Percentiles rank a stretch among this genome's conserved stretches.
Evolutionary conservation across 2,888 invertebrate species (phyloP).

Genomic region (Graphium colonna): DNA sequence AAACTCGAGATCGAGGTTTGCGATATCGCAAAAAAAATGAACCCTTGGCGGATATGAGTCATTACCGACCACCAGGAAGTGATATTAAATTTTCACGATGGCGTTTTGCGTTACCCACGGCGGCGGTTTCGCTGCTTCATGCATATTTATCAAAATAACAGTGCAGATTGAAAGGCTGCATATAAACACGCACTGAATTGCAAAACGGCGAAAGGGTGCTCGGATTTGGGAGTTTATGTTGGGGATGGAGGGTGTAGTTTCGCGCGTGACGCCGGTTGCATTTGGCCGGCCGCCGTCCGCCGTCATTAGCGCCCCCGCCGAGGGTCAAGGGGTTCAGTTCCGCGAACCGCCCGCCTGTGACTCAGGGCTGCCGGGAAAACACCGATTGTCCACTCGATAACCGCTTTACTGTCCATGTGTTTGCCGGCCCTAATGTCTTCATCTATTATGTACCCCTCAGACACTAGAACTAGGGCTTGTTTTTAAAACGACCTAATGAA

Average conservation of each 20-base stretch:
- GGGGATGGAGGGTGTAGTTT: slow-evolving; percentile 68
- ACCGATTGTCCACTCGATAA: slow-evolving; percentile 61
- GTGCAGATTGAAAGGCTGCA: slow-evolving; percentile 78
- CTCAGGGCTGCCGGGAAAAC: slow-evolving; percentile 61
- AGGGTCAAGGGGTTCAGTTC: slow-evolving; percentile 60
- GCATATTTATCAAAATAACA: slow-evolving; percentile 80
- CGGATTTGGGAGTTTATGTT: slow-evolving; percentile 63
- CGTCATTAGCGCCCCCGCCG: slow-evolving; percentile 71
- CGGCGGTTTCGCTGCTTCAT: slow-evolving; percentile 72
- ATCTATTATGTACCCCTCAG: neutral
- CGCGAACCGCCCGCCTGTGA: slow-evolving; percentile 62
- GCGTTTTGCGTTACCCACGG: slow-evolving; percentile 72
- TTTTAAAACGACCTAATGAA: neutral
- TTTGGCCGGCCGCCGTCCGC: slow-evolving; percentile 59
- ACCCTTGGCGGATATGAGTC: slow-evolving; percentile 76
- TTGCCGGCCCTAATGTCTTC: slow-evolving; percentile 39
- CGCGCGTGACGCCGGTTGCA: slow-evolving; percentile 51
- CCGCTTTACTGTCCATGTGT: slow-evolving; percentile 51
- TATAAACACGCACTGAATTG: slow-evolving; percentile 74
- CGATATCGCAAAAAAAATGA: slow-evolving; percentile 70
- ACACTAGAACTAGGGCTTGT: neutral
- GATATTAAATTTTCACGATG: slow-evolving; percentile 78
- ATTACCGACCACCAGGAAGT: slow-evolving; percentile 75
- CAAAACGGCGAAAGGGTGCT: slow-evolving; percentile 48
- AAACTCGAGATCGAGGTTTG: slow-evolving; percentile 60